Evolutionary conservation across 2,888 invertebrate species (phyloP), one percentile per base, ranked within the genome.

Genomic region (Cordylochernes scorpioides): DNA sequence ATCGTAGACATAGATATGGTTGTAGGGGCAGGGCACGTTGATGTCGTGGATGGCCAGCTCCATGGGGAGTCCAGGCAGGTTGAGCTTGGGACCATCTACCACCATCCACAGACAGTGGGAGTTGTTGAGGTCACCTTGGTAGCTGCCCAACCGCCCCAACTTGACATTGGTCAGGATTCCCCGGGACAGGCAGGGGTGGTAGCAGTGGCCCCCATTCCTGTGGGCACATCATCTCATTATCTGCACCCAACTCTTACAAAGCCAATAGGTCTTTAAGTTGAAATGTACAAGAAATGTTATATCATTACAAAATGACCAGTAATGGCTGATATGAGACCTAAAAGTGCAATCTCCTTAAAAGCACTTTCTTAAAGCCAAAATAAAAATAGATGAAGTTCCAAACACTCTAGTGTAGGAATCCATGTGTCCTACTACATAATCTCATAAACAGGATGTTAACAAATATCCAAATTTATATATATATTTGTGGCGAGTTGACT

Each of bases 101-200:
- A 86, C 66, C 33, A 86, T 74, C 86, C 86, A 88, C 6, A 88
- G 57, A 49, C 86, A 88, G 55, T 84, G 82, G 3, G 43, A 44
- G 2, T 31, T 18, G 10, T 27, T 19, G 3, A 22, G n/a, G 16
- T 29, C 28, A 15, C 27, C 16, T n/a, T 40, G 34, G 29, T 46
- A 43, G 1, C 77, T 74, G 4, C 80, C 82, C 17, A 84, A 67
- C 1, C 75, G 78, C 47, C 77, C 77, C 2, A 67, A 65, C 28
- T 68, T 65, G 6, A 65, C 58, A 10, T 69, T 68, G 13, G 65
- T 65, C 2, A 80, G 53, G 60, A 80, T 68, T 17, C 44, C 45
- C 9, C 52, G 46, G 15, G 50, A 45, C 22, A 49, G 48, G 48
- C 84, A 86, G 42, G 73, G 73, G 45, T 72, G 71, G 49, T 75